Evolutionary conservation across 2,113 vertebrate species (phyloP).

Genomic region (Pluvianellus socialis): DNA sequence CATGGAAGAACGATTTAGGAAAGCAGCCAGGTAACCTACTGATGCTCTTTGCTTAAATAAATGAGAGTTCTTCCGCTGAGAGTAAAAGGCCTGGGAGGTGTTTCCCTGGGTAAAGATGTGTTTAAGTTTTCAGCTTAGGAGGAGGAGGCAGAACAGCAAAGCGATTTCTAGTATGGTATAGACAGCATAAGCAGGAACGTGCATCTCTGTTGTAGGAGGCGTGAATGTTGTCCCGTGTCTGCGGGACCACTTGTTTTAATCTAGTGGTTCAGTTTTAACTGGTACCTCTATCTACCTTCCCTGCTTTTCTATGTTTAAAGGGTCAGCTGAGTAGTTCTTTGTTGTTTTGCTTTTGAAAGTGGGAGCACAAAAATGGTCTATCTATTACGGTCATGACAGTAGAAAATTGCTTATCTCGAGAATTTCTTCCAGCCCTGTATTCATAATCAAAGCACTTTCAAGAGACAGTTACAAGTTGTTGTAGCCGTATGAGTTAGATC

Average conservation of each 20-base stretch:
- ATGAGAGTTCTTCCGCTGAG: not conserved
- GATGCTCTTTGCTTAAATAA: not conserved
- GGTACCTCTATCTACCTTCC: not conserved
- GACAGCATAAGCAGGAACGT: accelerated
- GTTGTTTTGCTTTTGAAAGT: not conserved
- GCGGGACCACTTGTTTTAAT: not conserved
- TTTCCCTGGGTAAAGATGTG: not conserved
- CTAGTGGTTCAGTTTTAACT: not conserved
- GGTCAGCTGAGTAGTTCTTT: not conserved
- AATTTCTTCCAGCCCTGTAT: not conserved
- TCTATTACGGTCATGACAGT: accelerated
- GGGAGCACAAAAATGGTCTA: not conserved
- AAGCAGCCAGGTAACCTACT: not conserved
- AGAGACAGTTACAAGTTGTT: not conserved
- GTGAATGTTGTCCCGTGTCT: not conserved
- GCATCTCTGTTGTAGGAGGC: not conserved
- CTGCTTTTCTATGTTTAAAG: not conserved
- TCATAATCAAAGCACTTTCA: not conserved
- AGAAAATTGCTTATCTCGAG: not conserved
- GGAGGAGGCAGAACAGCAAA: not conserved
- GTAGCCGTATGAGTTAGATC: not conserved
- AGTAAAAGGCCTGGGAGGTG: accelerated
- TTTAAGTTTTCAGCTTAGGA: not conserved
- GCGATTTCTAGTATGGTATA: not conserved
- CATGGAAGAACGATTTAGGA: not conserved